Base-by-base conservation (phyloP, 2,888 invertebrate species). In the Parochlus steinenii region DNA sequence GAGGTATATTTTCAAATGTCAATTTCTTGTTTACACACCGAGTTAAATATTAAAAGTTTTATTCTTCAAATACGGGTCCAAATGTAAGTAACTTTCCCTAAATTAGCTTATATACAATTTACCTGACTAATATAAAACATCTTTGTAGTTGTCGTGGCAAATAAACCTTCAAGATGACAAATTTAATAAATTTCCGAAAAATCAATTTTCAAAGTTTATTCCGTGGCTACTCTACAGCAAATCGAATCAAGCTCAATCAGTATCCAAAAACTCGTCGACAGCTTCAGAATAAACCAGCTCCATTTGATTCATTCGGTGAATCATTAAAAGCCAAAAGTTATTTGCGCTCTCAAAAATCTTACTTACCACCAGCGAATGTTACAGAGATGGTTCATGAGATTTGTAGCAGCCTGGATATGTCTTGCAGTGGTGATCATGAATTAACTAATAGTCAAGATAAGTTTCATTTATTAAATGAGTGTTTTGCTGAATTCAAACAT, bases 401-500 rank as follows among this genome's bases (percentile, higher is more conserved):
- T 36, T 75, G 75, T 44, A 49, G 61, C 5, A 51, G 56, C 3
- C 55, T 72, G 40, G 70, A 71, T 8, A 45, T 72, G 4, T 51
- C 65, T 1, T 58, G 63, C 8, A 51, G 62, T 7, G 33, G 37
- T 0, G 45, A 48, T n/a, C 39, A 51, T n/a, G 43, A 40, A 26
- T 32, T 55, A 4, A 39, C 39, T 1, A 48, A 46, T 20, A 37
- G 52, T 4, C 47, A 41, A 3, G 50, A 54, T 15, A 79, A 82
- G 54, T 86, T 71, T 52, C 58, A 67, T 20, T 58, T 92, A 6
- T 61, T 92, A 4, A 64, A 67, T 20, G 68, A 70, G 5, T 82
- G 83, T 48, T 71, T 63, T 42, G 60, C 71, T 28, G 70, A 74
- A 52, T 77, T 90, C 40, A 62, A 76, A 6, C 77, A 90, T 53